Base-by-base conservation (phyloP, 2,113 vertebrate species). In the Gymnarchus niloticus region DNA sequence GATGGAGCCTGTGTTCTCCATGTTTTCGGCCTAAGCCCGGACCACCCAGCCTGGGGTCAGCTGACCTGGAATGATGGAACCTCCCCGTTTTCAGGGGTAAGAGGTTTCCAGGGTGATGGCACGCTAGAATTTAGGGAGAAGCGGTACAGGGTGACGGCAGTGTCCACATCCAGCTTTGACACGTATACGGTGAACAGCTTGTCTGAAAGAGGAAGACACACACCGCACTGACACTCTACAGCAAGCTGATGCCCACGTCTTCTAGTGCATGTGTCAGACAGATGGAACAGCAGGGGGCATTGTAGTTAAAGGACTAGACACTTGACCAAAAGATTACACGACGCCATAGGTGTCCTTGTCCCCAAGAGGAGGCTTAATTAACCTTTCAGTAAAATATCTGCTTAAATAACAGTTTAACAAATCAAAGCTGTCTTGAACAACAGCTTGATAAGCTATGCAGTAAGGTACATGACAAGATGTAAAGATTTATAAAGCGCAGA, bases 11-110 rank as follows among this genome's bases (percentile, higher is more conserved):
- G 49, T 52, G 80, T 33, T 33, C n/a, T 52, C 80, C 23, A 14
- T 37, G 9, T 28, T 69, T 25, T 12, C 28, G 6, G 9, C 17
- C 81, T 6, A 1, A 21, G 33, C 33, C 7, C 28, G 8, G 52
- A 28, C 54, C 3, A 3, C 33, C 25, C n/a, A 12, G 49, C 6
- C 54, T 28, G 33, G 56, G 44, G 25, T 51, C 12, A 54, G 28
- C 94, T 94, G 84, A 99, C 98, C 97, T 98, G 97, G 91, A 99
- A 99, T 12, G 95, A 96, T 23, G 97, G 94, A 88, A 99, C 95
- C 69, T 98, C 96, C 86, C 96, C 95, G 0, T 95, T 95, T 83
- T 93, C 95, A 0, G 95, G 81, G 57, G 95, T 91, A 90, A 96
- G 94, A 1, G 83, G 89, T 88, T 95, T 96, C 98, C 98, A 99